Conservation (phyloP, 2,113 vertebrate species). For the Formicarius rufipectus region DNA sequence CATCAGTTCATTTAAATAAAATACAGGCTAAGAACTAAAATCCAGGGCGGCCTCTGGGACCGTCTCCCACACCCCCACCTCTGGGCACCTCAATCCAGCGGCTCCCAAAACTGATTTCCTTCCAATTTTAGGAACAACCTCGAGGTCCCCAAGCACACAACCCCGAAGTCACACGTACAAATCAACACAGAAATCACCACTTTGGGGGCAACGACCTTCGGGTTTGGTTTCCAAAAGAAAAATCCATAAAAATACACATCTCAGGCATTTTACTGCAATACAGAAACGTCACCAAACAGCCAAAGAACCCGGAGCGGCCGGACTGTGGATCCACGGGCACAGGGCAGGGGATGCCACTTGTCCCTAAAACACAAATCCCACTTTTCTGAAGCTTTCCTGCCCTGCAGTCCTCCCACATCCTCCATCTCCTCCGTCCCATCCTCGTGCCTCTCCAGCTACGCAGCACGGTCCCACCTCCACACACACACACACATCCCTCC, state of each 20-base stretch:
- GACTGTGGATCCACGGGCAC: background rate
- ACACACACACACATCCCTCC: background rate
- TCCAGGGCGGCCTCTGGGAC: background rate
- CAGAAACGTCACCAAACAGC: background rate
- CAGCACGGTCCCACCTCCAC: background rate
- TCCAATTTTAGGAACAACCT: background rate
- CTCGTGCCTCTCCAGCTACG: background rate
- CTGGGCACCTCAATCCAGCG: background rate
- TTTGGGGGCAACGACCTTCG: background rate
- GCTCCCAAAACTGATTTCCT: constrained; percentile 27
- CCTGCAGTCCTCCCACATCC: background rate
- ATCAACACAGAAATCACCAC: background rate
- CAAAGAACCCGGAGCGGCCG: background rate
- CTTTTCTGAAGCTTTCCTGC: background rate
- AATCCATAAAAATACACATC: background rate
- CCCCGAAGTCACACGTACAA: background rate
- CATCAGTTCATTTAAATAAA: constrained; percentile 62
- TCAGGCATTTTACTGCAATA: constrained; percentile 7
- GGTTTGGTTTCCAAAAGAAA: background rate
- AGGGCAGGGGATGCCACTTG: background rate
- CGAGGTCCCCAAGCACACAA: constrained; percentile 1
- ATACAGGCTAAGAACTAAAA: background rate
- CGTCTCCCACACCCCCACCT: background rate
- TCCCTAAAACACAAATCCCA: background rate
- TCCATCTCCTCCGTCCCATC: background rate